A percentile compares a stretch with the other conserved stretches of the same genome.
Evolutionary conservation across 1,140 invertebrate genomes (phyloP).

Genomic region (Papilio aristodemus): DNA sequence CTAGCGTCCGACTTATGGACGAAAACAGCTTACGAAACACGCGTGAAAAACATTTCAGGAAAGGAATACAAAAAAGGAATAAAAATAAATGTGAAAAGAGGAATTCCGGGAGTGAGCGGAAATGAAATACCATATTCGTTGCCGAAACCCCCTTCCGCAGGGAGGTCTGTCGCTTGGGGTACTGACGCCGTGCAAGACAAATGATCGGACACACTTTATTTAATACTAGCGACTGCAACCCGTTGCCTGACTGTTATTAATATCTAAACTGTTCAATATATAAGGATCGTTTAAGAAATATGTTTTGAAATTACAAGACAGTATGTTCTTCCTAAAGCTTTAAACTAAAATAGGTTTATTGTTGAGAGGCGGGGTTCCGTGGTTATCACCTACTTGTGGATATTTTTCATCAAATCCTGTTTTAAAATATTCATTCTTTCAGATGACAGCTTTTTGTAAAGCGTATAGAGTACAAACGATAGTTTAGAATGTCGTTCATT

Average conservation of each 20-base stretch:
- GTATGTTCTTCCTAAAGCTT: no score
- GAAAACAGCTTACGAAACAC: conserved; percentile 58
- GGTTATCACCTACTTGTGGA: no score
- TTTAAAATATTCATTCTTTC: not conserved
- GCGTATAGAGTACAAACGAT: not conserved
- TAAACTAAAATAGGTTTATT: no score
- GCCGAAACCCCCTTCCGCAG: conserved; percentile 53
- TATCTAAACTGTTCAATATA: not conserved
- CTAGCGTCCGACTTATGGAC: conserved; percentile 40
- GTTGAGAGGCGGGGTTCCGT: no score
- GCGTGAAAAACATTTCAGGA: conserved; percentile 69
- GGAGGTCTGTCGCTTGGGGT: conserved; percentile 39
- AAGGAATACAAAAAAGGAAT: conserved; percentile 75
- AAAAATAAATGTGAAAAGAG: conserved; percentile 71
- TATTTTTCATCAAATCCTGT: no score
- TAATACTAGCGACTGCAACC: conserved; percentile 14
- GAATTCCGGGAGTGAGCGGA: conserved; percentile 69
- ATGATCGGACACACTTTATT: conserved; percentile 31
- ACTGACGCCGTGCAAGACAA: conserved; percentile 25
- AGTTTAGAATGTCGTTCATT: not conserved
- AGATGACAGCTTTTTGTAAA: not conserved
- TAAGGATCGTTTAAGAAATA: not conserved
- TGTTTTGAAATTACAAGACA: not conserved
- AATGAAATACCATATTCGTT: conserved; percentile 79
- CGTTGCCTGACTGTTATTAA: conserved; percentile 3